Evolutionary conservation across 2,888 invertebrate genomes (phyloP), one percentile per base, ranked within the genome.

Genomic region (Ochropacha duplaris): DNA sequence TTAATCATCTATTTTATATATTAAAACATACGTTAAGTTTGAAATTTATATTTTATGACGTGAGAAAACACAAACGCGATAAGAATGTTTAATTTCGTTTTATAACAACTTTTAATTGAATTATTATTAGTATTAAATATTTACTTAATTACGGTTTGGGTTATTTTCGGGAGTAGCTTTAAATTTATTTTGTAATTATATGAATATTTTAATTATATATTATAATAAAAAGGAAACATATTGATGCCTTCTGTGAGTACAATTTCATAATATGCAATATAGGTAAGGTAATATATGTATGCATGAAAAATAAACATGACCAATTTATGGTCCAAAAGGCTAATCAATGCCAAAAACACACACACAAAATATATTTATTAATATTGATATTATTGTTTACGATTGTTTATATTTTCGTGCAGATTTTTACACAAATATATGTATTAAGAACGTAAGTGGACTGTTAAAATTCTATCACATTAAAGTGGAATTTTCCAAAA

Each of bases 391-490:
- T 49, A 49, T 44, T 31, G 61, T 55, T 44, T 50, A 28, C 31
- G 26, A 49, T 34, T 56, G 49, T 54, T 51, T 57, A 44, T 62
- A 62, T 62, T 73, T 75, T 74, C 71, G 66, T 75, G 74, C 69
- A 70, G 62, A 58, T 65, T 71, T 73, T 72, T 62, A 72, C 69
- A 66, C 61, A 71, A 67, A 67, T 72, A 71, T 79, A 31, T 36
- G n/a, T 36, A 68, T 68, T 79, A 76, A 77, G 65, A 74, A 77
- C 62, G 89, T 90, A 90, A 90, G 89, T 90, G 88, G 90, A 90
- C 85, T 90, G 90, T 90, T 90, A 76, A 85, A 87, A 84, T 90
- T 88, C 73, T 86, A 87, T 89, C 88, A 88, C 87, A 90, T 90
- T 90, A 91, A 90, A 61, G 66, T 61, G 60, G 69, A 59, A 71